Conservation (phyloP, 2,113 vertebrate species). For the Oenanthe oenanthe region DNA sequence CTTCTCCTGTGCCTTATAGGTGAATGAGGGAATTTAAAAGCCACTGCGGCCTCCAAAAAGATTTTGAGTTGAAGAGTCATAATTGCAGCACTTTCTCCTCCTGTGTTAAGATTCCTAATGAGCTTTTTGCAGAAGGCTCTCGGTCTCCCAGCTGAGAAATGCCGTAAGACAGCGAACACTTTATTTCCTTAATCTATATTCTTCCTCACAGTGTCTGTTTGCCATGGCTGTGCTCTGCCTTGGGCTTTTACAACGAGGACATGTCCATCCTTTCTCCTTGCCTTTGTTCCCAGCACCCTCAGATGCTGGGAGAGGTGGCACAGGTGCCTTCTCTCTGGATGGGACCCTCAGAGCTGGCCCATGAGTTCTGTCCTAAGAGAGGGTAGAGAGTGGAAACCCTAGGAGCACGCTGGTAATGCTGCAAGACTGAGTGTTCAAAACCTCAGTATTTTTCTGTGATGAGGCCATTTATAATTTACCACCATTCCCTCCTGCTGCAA, state of each 20-base stretch:
- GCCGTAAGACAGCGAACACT: background rate
- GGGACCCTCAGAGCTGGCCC: background rate
- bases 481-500: background rate
- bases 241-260: fast-evolving
- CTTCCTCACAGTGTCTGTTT: background rate
- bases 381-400: background rate
- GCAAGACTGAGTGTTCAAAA: background rate
- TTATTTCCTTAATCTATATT: background rate
- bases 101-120: background rate
- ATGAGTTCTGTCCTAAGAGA: background rate
- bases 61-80: background rate
- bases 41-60: background rate
- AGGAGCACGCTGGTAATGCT: background rate
- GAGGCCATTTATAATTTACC: background rate
- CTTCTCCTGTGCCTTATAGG: background rate
- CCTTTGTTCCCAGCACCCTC: background rate
- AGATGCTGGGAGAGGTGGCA: background rate
- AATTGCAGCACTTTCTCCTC: background rate
- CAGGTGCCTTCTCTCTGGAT: background rate
- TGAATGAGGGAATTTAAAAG: background rate
- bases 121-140: background rate
- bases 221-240: background rate
- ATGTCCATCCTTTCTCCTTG: background rate
- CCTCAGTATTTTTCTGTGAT: background rate
- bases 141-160: background rate